A percentile compares a stretch with the other conserved stretches of the same genome.
Evolutionary conservation across 2,113 vertebrate genomes (phyloP).

Genomic region (Rhinoptilus africanus): DNA sequence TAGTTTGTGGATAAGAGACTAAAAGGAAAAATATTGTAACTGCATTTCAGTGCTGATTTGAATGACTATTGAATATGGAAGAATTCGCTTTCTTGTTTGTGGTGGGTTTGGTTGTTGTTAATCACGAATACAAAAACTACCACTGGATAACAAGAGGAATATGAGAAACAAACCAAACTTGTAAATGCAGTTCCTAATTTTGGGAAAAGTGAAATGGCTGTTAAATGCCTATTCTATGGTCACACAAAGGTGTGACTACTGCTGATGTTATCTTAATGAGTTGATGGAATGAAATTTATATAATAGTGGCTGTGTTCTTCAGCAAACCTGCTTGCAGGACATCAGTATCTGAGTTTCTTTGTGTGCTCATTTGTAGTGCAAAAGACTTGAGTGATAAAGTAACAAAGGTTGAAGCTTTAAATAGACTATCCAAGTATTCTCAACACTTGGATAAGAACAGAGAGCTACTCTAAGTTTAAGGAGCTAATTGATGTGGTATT

Average conservation of each 20-base stretch:
- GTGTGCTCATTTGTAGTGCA: neutral
- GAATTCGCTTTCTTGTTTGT: neutral
- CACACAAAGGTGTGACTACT: neutral
- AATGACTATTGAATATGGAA: neutral
- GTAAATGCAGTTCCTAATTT: neutral
- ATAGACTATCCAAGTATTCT: neutral
- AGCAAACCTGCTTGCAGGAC: neutral
- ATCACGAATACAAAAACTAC: neutral
- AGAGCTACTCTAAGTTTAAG: neutral
- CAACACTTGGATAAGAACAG: neutral
- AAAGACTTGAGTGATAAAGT: neutral
- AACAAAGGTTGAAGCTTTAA: neutral
- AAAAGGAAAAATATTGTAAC: neutral
- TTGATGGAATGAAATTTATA: neutral
- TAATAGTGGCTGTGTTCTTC: neutral
- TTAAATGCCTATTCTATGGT: accelerated
- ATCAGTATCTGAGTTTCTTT: neutral
- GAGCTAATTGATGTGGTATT: neutral
- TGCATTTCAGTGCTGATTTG: neutral
- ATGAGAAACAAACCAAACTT: neutral
- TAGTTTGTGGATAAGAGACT: neutral
- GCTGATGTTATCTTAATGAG: neutral
- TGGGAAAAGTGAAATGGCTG: neutral
- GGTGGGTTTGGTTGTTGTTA: neutral
- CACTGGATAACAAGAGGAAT: neutral